Base-by-base conservation (phyloP, 53 echinoderm and acorn worm genomes). In the Arbacia lixula region DNA sequence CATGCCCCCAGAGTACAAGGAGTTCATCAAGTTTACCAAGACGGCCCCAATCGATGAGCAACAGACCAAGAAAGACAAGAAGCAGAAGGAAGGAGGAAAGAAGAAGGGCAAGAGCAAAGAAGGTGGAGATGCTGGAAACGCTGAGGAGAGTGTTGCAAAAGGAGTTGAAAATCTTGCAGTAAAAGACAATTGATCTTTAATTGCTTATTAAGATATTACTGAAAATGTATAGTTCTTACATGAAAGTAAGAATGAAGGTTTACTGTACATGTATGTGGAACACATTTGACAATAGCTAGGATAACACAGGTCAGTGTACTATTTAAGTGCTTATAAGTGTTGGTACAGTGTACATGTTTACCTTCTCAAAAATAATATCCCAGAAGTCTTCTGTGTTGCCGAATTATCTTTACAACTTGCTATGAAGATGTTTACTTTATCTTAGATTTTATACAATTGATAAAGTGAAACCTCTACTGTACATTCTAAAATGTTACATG, bases 11-110 rank as follows among this genome's bases (percentile, higher is more conserved):
- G 95, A 76, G 6, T 87, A 65, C 83, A 62, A 85, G 67, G 94
- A 94, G 50, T 12, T 99, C 24, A 99, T 99, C 72, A 94, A 92
- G 82, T 99, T 99, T 66, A 90, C 88, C 37, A 94, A 94, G 72
- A 63, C 94, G 53, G 91, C 99, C 11, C 99, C 99, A 9, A 92
- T 95, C n/a, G 99, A 99, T 56, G 90, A 98, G 35, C 90, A 95
- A 52, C 88, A 92, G 63, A 84, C 85, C 22, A 99, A 99, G 81
- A 95, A 95, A 58, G 89, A 95, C 22, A 99, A 99, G 91, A 99
- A 99, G 68, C 83, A 86, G 57, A 91, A 91, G 68, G 94, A 94
- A 17, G 94, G 86, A 17, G 92, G 93, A 40, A 89, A 90, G 71
- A 90, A 88, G 76, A 91, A 91, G 78, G 88, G 66, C 49, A 88